A percentile compares a stretch with the other conserved stretches of the same genome.
Evolutionary conservation across 2,113 vertebrate genomes (phyloP).

Genomic region (Poeciliopsis prolifica): DNA sequence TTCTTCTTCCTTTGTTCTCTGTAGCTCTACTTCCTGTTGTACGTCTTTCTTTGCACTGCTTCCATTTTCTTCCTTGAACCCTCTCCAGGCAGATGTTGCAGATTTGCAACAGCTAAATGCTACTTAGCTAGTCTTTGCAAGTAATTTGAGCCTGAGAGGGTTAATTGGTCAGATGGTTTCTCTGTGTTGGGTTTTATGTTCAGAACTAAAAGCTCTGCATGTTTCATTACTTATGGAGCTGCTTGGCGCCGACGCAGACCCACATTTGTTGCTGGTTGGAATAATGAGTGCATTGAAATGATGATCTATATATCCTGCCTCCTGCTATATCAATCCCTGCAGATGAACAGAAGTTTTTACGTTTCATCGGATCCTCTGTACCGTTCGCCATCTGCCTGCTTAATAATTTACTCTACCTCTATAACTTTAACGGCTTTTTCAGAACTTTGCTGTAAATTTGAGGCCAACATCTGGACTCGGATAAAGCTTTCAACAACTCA

Average conservation of each 20-base stretch:
- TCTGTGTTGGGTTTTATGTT: slow-evolving; percentile 14
- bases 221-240: slow-evolving; percentile 39
- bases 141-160: too few relatives aligned
- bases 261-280: slow-evolving; percentile 10
- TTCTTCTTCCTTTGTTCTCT: background rate
- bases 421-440: slow-evolving; percentile 39
- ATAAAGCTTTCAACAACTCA: slow-evolving; percentile 19
- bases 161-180: slow-evolving; percentile 18
- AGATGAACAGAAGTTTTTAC: slow-evolving; percentile 48
- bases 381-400: slow-evolving; percentile 54
- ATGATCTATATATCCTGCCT: slow-evolving; percentile 38
- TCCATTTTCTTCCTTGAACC: background rate
- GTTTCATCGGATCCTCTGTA: slow-evolving; percentile 50
- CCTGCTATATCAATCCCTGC: slow-evolving; percentile 51
- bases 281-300: slow-evolving; percentile 2
- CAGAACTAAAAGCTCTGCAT: slow-evolving; percentile 18
- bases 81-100: too few relatives aligned
- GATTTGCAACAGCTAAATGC: too few relatives aligned
- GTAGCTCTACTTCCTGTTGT: background rate
- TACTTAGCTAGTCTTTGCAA: too few relatives aligned
- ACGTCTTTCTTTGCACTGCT: too few relatives aligned
- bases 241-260: background rate
- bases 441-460: background rate
- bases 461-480: slow-evolving; percentile 22
- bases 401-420: slow-evolving; percentile 38